Base-by-base conservation (phyloP, 2,797 vertebrate species). In the Catharus ustulatus region DNA sequence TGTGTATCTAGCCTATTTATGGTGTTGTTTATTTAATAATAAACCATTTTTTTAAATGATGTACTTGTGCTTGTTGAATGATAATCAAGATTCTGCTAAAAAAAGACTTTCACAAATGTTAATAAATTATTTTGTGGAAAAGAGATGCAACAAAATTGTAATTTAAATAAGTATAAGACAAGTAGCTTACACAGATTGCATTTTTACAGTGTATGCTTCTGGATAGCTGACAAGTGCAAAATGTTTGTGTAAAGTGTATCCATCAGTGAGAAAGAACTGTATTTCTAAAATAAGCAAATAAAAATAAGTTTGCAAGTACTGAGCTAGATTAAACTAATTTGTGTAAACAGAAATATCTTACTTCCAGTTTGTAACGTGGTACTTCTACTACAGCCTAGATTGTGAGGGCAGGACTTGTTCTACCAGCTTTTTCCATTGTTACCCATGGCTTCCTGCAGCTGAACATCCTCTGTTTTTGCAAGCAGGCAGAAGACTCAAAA, bases 1-100 rank as follows among this genome's bases (percentile, higher is more conserved):
- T 80, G 15, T 90, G 32, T 88, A 57, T 86, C 46, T 79, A 59
- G n/a, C 51, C 67, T 90, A 17, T 93, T 94, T 93, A 48, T 93
- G 79, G 43, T 62, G 29, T 20, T 80, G 68, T 77, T 92, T 95
- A 87, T 89, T 90, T 93, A 93, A 80, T 81, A 90, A 90, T 93
- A 94, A 88, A 78, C 32, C 18, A n/a, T 9, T 86, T 86, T 86
- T 93, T 61, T 13, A 86, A 92, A 87, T 51, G 4, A 73, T 78
- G 11, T 84, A 12, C 32, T 75, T 92, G 34, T 81, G 58, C 30
- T 72, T 92, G 30, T 81, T 62, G 86, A 95, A 63, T 90, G 62
- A 61, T 92, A 90, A 90, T 93, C 74, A 90, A 88, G 62, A 90
- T 94, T 58, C 22, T 5, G 18, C 62, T 76, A 38, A 82, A 94